Percentiles rank a stretch among this genome's conserved stretches.
phyloP scores from a whole-genome alignment of 2,113 vertebrate species.

The Vombatus ursinus region DNA sequence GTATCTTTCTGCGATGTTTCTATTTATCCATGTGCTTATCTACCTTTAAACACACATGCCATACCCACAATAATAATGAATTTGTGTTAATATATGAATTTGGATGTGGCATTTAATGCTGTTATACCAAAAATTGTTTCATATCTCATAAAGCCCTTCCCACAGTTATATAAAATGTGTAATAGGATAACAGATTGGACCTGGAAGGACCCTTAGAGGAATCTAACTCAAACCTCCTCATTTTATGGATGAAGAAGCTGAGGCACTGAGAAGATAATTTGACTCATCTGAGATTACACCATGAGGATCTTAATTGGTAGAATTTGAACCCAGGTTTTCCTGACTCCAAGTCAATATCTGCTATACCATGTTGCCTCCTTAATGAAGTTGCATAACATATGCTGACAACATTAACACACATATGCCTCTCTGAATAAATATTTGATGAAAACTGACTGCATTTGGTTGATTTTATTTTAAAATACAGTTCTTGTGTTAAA shows the following conservation, averaged over 20 bases:
- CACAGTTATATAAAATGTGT: neutral
- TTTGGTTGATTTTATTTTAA: slow-evolving; percentile 17
- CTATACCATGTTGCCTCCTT: slow-evolving; percentile 36
- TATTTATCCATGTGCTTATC: slow-evolving; percentile 24
- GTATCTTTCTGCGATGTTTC: neutral
- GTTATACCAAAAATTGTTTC: slow-evolving; percentile 41
- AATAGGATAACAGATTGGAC: neutral
- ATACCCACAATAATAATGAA: neutral
- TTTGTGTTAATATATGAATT: neutral
- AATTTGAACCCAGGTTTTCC: neutral
- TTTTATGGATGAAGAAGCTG: neutral
- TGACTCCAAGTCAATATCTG: neutral
- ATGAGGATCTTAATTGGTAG: neutral
- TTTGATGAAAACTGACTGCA: neutral
- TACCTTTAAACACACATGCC: neutral
- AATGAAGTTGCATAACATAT: slow-evolving; percentile 47
- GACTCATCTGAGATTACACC: neutral
- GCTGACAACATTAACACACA: slow-evolving; percentile 52
- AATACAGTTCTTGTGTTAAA: slow-evolving; percentile 22
- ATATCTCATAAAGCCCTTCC: slow-evolving; percentile 39
- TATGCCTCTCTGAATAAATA: slow-evolving; percentile 48
- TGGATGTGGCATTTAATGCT: slow-evolving; percentile 11
- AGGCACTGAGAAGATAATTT: neutral
- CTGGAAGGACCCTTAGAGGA: neutral
- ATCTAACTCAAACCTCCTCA: neutral